These are phyloP conservation scores for Lasioglossum malachurum DNA, from an alignment of 2,888 invertebrate species.

Conservation along the genomic window DNA sequence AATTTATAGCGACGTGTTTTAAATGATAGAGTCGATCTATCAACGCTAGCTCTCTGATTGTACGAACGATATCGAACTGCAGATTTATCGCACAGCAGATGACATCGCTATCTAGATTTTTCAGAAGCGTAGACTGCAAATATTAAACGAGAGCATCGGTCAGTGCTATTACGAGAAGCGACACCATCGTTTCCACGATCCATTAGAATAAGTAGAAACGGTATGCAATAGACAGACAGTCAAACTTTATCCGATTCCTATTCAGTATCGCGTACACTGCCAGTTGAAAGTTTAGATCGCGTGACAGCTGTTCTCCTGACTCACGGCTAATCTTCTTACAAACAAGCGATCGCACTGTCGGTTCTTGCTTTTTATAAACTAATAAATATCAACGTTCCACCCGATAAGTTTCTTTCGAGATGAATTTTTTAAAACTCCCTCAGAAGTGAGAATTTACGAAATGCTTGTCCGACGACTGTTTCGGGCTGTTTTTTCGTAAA, in stretches of 20 bases:
- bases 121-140: neutral
- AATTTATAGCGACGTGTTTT: neutral
- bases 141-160: neutral
- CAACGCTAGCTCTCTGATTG: neutral
- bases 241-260: neutral
- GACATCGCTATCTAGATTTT: neutral
- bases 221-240: neutral
- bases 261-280: neutral
- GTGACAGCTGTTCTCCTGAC: neutral
- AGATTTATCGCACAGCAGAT: neutral
- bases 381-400: neutral
- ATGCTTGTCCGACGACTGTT: neutral
- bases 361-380: neutral
- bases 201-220: neutral
- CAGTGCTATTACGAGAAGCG: neutral
- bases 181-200: neutral
- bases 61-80: neutral
- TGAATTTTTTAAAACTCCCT: neutral
- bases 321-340: neutral
- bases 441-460: neutral
- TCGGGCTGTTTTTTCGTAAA: neutral
- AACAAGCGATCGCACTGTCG: neutral
- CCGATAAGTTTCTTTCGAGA: neutral
- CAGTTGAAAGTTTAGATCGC: neutral
- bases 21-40: neutral